Base-by-base conservation (phyloP, 2,797 vertebrate genomes). In the Parauchenoglanis ngamensis region DNA sequence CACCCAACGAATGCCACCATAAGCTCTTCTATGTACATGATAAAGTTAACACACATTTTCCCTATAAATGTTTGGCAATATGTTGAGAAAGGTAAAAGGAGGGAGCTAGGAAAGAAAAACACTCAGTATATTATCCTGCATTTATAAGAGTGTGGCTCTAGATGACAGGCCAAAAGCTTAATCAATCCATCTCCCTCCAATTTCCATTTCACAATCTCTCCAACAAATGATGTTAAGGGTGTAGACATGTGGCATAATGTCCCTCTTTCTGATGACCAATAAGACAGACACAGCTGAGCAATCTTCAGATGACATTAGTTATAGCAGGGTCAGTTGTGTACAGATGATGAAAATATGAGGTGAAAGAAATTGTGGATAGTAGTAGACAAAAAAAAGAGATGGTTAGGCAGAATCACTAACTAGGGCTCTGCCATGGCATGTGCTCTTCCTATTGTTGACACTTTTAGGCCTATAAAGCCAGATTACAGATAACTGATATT, bases 1-100 rank as follows among this genome's bases (percentile, higher is more conserved):
- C 95, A 98, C 97, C 98, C 97, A 84, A 97, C 97, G 91, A 98
- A 95, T 92, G 96, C 94, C 93, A 97, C 97, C 96, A 98, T 99
- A 96, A 98, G 97, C 92, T 98, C 12, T 56, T 15, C 96, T 91
- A 97, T 97, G 94, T 97, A 96, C 92, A 95, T 97, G 96, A 96
- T 56, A 56, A 15, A 17, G 88, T 56, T 15, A 56, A 17, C 91
- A 97, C 97, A 90, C 98, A 98, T 90, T 97, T 96, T 97, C 98
- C 98, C 98, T 99, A 96, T 92, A n/a, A 91, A 94, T 83, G 90
- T 78, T 86, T 52, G 92, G 87, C 88, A 21, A 85, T 61, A 76
- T 65, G 67, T 25, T 23, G 79, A 86, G 73, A 52, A 91, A 85
- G 23, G 28, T 65, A 65, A 65, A 4, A 65, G n/a, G 61, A 19